Evolutionary conservation across 2,113 vertebrate species (phyloP).

Genomic region (Leucopsar rothschildi): DNA sequence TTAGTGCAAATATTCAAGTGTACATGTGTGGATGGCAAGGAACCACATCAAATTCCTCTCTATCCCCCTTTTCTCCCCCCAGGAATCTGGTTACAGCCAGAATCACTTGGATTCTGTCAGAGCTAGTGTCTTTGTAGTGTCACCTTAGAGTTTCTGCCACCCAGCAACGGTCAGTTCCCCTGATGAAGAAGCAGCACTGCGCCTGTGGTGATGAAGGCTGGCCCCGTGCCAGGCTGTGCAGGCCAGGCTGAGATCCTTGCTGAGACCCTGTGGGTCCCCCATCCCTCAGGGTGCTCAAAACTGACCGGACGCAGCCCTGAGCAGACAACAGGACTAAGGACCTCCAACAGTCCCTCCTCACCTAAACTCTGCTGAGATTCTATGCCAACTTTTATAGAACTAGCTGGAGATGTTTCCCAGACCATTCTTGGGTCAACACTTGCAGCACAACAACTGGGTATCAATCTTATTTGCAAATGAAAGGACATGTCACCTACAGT

Average conservation of each 20-base stretch:
- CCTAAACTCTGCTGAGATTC: not conserved
- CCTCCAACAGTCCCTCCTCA: not conserved
- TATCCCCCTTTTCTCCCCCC: not conserved
- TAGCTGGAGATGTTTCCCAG: not conserved
- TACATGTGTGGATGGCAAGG: rapidly evolving
- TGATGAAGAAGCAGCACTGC: not conserved
- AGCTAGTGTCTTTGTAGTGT: not conserved
- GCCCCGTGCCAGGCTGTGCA: not conserved
- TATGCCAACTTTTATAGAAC: not conserved
- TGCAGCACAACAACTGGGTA: not conserved
- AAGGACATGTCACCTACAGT: not conserved
- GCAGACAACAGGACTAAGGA: not conserved
- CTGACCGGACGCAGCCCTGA: not conserved
- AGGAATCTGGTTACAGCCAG: not conserved
- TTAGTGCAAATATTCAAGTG: not conserved
- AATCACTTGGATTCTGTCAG: not conserved
- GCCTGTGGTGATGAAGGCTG: rapidly evolving
- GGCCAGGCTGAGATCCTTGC: not conserved
- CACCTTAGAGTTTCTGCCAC: not conserved
- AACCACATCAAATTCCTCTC: not conserved
- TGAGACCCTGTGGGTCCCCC: not conserved
- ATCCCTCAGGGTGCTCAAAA: not conserved
- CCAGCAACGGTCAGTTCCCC: not conserved
- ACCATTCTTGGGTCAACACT: not conserved
- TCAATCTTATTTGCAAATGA: not conserved